phyloP scores from a whole-genome alignment of 2,113 vertebrate species.

The Orthochromis indermauri region DNA sequence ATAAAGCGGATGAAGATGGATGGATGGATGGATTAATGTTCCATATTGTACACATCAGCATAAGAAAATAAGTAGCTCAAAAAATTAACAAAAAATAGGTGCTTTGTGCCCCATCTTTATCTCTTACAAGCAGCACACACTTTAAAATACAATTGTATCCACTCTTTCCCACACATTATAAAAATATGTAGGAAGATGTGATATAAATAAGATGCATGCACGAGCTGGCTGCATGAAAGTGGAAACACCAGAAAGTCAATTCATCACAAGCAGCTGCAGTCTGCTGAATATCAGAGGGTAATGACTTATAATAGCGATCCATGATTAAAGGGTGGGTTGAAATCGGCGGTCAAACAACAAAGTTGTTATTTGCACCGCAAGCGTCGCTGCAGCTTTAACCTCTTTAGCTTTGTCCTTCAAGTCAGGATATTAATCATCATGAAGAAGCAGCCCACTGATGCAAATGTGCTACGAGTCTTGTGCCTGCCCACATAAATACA shows the following conservation, averaged over 20 bases:
- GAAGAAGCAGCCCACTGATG: background rate
- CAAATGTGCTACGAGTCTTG: background rate
- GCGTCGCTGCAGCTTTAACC: background rate
- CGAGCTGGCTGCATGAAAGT: background rate
- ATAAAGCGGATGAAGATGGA: no score
- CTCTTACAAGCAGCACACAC: background rate
- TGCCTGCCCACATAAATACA: background rate
- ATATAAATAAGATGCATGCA: background rate
- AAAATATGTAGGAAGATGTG: background rate
- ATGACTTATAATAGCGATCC: background rate
- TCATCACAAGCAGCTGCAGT: background rate
- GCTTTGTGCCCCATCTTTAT: background rate
- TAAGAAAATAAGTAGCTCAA: background rate
- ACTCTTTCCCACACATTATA: background rate
- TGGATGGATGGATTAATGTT: no score
- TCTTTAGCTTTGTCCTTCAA: background rate
- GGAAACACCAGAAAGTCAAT: background rate
- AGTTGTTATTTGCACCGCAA: background rate
- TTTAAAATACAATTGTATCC: background rate
- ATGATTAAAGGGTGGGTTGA: background rate
- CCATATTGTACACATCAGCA: accelerated
- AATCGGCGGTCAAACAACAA: background rate
- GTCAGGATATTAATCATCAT: background rate
- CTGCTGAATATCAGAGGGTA: background rate
- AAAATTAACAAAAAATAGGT: background rate